phyloP scores from a whole-genome alignment of 2,888 invertebrate species.

The Cryptocephalus moraei region DNA sequence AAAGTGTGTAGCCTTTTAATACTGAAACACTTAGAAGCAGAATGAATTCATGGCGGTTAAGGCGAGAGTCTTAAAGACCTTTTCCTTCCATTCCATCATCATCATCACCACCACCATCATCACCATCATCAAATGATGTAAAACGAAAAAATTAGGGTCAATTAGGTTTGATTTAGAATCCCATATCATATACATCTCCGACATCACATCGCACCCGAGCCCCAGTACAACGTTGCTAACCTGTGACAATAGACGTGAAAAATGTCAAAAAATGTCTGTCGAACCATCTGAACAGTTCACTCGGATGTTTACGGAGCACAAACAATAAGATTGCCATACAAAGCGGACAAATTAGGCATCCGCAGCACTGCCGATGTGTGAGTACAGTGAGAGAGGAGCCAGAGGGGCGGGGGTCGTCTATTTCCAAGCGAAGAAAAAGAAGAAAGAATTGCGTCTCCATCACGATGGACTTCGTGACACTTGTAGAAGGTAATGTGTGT shows the following conservation, averaged over 20 bases:
- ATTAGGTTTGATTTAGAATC: not conserved
- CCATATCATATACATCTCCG: no score
- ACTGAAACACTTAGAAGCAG: no score
- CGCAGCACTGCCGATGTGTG: slow-evolving; percentile 25
- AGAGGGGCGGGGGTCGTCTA: slow-evolving; percentile 22
- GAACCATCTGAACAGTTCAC: slow-evolving; percentile 14
- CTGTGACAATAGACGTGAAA: not conserved
- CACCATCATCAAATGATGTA: not conserved
- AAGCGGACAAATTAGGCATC: slow-evolving; percentile 15
- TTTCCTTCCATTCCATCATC: no score
- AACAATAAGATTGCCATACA: slow-evolving; percentile 21
- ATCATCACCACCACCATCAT: no score
- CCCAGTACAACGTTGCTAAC: no score
- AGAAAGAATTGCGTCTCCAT: slow-evolving; percentile 6
- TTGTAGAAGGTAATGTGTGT: slow-evolving; percentile 33
- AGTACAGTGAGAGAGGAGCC: slow-evolving; percentile 12
- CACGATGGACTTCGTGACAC: slow-evolving; percentile 33
- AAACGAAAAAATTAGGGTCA: not conserved
- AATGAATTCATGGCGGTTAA: no score
- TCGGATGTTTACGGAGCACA: slow-evolving; percentile 19
- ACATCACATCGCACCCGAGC: no score
- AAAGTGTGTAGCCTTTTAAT: no score
- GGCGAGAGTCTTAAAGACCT: no score
- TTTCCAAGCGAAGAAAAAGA: slow-evolving; percentile 17
- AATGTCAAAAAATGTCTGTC: slow-evolving; percentile 11